phyloP scores from a whole-genome alignment of 2,888 invertebrate genomes.

The Drosophila barbarae region DNA sequence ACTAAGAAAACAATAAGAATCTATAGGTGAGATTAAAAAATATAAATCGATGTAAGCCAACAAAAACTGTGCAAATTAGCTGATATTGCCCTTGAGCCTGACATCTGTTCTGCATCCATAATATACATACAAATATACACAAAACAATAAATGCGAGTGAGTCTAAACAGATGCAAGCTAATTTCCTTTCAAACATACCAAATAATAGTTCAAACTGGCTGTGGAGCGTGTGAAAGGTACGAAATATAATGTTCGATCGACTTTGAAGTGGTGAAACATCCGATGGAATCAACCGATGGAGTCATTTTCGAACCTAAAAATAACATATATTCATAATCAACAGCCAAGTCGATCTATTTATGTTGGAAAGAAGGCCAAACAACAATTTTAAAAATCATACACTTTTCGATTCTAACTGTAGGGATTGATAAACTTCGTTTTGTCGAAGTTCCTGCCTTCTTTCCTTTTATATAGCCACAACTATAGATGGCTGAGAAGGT shows the following conservation, averaged over 20 bases:
- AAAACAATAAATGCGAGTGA: slow-evolving; percentile 8
- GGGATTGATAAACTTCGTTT: no score
- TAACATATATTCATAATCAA: not conserved
- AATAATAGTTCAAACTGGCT: not conserved
- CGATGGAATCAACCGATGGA: not conserved
- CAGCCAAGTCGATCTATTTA: not conserved
- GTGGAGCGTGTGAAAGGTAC: slow-evolving; percentile 1
- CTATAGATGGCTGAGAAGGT: not conserved
- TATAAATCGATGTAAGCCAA: not conserved
- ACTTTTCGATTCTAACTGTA: no score
- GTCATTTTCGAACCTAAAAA: not conserved
- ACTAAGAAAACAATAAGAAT: no score
- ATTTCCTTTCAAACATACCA: slow-evolving; percentile 8
- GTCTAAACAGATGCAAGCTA: slow-evolving; percentile 26
- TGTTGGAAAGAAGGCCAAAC: no score
- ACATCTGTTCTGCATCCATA: slow-evolving; percentile 10
- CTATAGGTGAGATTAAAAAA: no score
- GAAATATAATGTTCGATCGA: not conserved
- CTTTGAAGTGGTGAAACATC: not conserved
- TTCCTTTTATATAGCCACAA: not conserved
- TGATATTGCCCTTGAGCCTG: not conserved
- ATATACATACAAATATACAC: not conserved
- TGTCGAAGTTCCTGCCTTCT: no score
- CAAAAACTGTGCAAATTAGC: not conserved
- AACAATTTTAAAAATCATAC: no score